Base-by-base conservation (phyloP, 2,113 vertebrate genomes). In the Panthera leo region DNA sequence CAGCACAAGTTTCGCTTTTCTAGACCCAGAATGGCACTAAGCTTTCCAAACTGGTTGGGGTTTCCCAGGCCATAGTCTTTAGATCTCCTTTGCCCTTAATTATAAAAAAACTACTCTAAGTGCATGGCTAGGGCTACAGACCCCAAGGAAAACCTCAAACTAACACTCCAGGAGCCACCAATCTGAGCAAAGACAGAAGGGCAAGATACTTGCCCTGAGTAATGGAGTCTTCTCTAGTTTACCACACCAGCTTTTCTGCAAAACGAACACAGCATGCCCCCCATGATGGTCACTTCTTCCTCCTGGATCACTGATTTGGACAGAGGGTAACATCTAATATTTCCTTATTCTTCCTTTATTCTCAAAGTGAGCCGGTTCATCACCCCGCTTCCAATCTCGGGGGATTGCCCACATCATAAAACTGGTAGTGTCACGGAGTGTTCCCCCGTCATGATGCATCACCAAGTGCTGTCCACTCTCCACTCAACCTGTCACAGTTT, bases 401-500 rank as follows among this genome's bases (percentile, higher is more conserved):
- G 16, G 61, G 21, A n/a, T 15, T 25, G 48, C 36, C 42, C n/a
- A 16, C 34, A 7, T 10, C 25, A 9, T 18, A 12, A 90, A 16
- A 70, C 0, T 1, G 7, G 7, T 2, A 0, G 5, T 68, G 14
- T 34, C 48, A 10, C 0, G 21, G 45, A 36, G 63, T 36, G 48
- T 25, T 34, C 25, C 73, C 27, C 63, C 2, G 14, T 36, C 23
- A 27, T 27, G 63, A 29, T 23, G n/a, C 42, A 12, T 6, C 31
- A 4, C 3, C 7, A 16, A 21, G 13, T 12, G 55, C 4, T 1
- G 23, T 13, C 53, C 61, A 1, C 7, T 51, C 8, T n/a, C 39
- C 12, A 14, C 10, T 3, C 45, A 18, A 1, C 10, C 13, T 5
- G 6, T 68, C 31, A 29, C 48, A 29, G 6, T 1, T 5, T 5